Percentiles rank a stretch among this genome's conserved stretches.
Evolutionary conservation across 2,113 vertebrate species (phyloP).

Genomic region (Sphyrna mokarran): DNA sequence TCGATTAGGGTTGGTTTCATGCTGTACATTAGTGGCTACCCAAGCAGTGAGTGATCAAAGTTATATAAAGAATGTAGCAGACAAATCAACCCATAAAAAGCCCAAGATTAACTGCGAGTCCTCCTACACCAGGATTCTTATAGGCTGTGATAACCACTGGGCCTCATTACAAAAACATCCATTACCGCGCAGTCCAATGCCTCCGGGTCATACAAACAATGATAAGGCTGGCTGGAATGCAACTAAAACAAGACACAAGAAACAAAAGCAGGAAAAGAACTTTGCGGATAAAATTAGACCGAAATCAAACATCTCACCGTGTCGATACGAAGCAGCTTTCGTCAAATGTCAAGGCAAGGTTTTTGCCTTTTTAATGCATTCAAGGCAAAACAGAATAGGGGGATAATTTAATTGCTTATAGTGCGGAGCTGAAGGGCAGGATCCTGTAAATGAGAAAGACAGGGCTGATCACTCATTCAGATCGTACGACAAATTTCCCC

Average conservation of each 20-base stretch:
- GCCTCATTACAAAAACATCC: conserved; percentile 34
- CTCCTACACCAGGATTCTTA: conserved; percentile 39
- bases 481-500: not conserved
- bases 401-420: conserved; percentile 18
- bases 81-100: conserved; percentile 40
- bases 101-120: conserved; percentile 41
- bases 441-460: not conserved
- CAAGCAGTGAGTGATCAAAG: conserved; percentile 41
- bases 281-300: not conserved
- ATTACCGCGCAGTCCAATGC: conserved; percentile 4
- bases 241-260: not conserved
- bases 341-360: not conserved
- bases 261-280: conserved; percentile 17
- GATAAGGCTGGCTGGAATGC: conserved; percentile 24
- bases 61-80: conserved; percentile 41
- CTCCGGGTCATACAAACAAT: not conserved
- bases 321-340: not conserved
- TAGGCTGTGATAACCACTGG: conserved; percentile 30
- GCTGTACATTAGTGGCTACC: conserved; percentile 28
- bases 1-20: not conserved
- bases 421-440: conserved; percentile 15
- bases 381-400: too few relatives aligned
- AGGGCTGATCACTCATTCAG: not conserved
- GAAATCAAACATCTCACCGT: not conserved
- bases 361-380: not conserved